These are phyloP conservation scores for Deroplatys truncata DNA, from an alignment of 2,888 invertebrate species.

Conservation along the genomic window DNA sequence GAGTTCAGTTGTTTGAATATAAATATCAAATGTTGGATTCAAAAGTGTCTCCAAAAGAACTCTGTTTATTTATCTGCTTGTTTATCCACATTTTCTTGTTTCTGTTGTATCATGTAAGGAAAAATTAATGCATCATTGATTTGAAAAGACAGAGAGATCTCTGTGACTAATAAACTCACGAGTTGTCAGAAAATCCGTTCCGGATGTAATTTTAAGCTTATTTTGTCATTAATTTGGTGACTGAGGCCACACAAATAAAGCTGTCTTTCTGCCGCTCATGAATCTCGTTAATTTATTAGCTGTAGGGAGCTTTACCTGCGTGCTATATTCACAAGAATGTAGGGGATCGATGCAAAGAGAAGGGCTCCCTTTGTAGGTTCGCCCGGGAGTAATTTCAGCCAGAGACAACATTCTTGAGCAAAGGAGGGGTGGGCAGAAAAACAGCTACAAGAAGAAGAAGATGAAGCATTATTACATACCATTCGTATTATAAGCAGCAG, in stretches of 20 bases:
- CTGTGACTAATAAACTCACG: too few relatives aligned
- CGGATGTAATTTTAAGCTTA: neutral
- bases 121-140: too few relatives aligned
- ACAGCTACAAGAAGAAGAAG: neutral
- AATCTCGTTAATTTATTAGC: neutral
- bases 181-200: neutral
- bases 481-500: neutral
- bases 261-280: neutral
- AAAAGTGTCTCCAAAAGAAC: too few relatives aligned
- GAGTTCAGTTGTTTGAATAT: too few relatives aligned
- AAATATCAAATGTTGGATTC: too few relatives aligned
- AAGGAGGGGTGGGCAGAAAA: neutral
- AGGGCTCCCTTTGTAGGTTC: neutral
- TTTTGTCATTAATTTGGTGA: neutral
- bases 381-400: neutral
- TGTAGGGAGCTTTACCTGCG: neutral
- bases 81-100: too few relatives aligned
- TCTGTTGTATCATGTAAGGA: too few relatives aligned
- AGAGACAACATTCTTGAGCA: neutral
- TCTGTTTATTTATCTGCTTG: too few relatives aligned
- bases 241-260: neutral
- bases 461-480: neutral
- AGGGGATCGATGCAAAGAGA: neutral
- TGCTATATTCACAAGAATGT: neutral
- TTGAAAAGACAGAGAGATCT: too few relatives aligned